Percentiles rank a stretch among this genome's conserved stretches.
Conservation (phyloP, 2,113 vertebrate genomes). For the Peucedramus taeniatus region DNA sequence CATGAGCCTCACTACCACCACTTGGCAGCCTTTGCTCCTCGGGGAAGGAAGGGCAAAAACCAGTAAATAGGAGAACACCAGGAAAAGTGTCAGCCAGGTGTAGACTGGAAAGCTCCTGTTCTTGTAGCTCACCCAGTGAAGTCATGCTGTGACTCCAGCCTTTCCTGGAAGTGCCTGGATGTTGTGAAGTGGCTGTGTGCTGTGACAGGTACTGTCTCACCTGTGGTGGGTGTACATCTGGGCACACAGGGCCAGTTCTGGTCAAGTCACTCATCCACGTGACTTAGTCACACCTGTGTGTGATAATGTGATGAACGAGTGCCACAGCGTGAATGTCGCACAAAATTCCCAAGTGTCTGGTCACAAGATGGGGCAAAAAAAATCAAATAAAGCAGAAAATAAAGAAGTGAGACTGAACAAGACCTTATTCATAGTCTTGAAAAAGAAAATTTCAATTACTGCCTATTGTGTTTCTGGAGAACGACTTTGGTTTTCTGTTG, state of each 20-base stretch:
- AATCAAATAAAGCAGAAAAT: not conserved
- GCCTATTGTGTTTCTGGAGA: not conserved
- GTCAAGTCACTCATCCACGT: not conserved
- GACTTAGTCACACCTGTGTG: not conserved
- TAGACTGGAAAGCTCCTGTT: not conserved
- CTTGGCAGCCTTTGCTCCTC: not conserved
- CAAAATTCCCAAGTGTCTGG: not conserved
- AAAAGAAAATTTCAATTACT: not conserved
- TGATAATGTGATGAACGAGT: not conserved
- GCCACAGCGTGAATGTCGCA: fast-evolving
- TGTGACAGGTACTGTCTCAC: not conserved
- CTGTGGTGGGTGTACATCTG: not conserved
- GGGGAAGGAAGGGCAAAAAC: not conserved
- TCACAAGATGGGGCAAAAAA: not conserved
- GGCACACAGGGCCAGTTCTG: not conserved
- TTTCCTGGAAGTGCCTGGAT: not conserved
- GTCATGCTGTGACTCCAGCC: not conserved
- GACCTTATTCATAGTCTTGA: not conserved
- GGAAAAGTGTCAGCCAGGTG: not conserved
- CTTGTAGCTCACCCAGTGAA: not conserved
- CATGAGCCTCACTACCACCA: not conserved
- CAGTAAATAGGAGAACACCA: not conserved
- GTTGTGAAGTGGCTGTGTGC: fast-evolving
- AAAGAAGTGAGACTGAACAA: not conserved
- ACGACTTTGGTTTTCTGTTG: not conserved